Conservation (phyloP, 2,888 invertebrate species). For the Tetropium fuscum region DNA sequence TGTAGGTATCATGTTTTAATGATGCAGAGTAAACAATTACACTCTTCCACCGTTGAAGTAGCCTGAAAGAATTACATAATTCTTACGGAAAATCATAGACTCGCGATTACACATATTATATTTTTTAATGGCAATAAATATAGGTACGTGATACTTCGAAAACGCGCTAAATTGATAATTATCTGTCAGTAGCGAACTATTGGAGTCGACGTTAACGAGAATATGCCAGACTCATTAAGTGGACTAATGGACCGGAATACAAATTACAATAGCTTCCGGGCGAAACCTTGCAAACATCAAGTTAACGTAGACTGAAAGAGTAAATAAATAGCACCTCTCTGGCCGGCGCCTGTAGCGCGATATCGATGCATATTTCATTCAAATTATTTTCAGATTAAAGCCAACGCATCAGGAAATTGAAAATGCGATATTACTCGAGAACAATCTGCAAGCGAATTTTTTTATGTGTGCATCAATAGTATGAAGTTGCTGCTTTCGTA, state of each 20-base stretch:
- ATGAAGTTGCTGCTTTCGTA: too few species aligned
- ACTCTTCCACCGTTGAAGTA: too few species aligned
- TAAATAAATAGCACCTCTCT: neutral
- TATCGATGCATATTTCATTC: conserved; percentile 2
- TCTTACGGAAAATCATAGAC: too few species aligned
- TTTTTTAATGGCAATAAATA: too few species aligned
- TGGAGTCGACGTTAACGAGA: conserved; percentile 15
- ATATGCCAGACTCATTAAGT: conserved; percentile 21
- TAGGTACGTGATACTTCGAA: too few species aligned
- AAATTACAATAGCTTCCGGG: conserved; percentile 35
- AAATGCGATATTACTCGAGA: too few species aligned
- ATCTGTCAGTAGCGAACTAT: conserved; percentile 1
- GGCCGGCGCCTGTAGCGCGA: neutral
- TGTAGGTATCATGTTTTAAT: too few species aligned
- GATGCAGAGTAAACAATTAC: too few species aligned
- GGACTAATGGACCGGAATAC: conserved; percentile 33
- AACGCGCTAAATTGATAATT: conserved; percentile 13
- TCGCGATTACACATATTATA: too few species aligned
- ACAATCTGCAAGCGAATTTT: too few species aligned
- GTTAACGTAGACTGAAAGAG: neutral
- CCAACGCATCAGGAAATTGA: neutral
- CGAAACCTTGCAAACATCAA: neutral
- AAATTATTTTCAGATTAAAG: conserved; percentile 9
- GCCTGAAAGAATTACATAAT: too few species aligned
- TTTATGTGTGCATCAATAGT: too few species aligned